Base-by-base conservation (phyloP, 1,140 invertebrate genomes). In the Pseudobourletiella spinata region DNA sequence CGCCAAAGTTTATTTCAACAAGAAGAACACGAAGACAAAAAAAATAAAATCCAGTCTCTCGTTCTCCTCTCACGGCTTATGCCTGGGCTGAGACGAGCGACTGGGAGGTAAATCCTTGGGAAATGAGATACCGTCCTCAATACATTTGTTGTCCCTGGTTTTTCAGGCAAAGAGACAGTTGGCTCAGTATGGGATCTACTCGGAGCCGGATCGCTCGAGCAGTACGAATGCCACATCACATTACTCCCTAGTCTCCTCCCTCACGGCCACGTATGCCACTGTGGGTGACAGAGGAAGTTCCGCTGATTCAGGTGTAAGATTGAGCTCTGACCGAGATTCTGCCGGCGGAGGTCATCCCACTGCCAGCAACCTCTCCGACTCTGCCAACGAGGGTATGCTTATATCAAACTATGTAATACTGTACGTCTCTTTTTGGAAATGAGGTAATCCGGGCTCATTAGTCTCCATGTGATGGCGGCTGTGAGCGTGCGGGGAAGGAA, bases 241-340 rank as follows among this genome's bases (percentile, higher is more conserved):
- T 60, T 70, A 70, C 55, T 67, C 68, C 26, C 59, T 70, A 32
- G 68, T 65, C 46, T 70, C 68, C 18, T 65, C 65, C 24, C 54
- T 65, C 11, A 64, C 68, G 18, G 65, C 69, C 42, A 68, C 68
- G 28, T 68, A 70, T 51, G 66, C 80, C 72, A 70, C 76, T 76
- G 51, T 79, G 16, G 86, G 86, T 1, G 88, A 90, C 72, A 76
- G 88, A 42, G 87, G 87, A 57, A 89, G 87, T 70, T 89, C 86
- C 70, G 88, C 88, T n/a, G 89, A 91, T 74, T 89, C 86, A 20
- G 88, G 87, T 20, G 86, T 88, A 1, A 79, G 87, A 66, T 85
- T 88, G 52, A 88, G 85, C 72, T 89, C 87, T 68, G 88, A 91
- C 72, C 76, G 85, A 24, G 86, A 87, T 70, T 86, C 84, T 67